Evolutionary conservation across 2,113 vertebrate species (phyloP).

Genomic region (Pelusios castaneus): DNA sequence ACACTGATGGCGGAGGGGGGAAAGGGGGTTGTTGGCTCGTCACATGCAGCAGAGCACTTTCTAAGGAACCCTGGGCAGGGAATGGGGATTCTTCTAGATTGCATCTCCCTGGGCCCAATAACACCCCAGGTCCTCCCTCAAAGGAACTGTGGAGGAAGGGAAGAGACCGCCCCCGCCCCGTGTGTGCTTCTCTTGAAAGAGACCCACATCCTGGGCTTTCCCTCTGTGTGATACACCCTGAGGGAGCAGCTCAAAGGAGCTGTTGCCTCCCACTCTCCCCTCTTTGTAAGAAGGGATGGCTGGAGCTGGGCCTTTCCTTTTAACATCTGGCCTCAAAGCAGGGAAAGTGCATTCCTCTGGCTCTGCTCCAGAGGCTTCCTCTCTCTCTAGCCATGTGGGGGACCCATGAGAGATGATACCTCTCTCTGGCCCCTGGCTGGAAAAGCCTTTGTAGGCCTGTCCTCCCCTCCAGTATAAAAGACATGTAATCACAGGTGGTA

Average conservation of each 20-base stretch:
- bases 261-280: background rate
- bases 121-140: background rate
- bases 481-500: background rate
- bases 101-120: background rate
- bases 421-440: background rate
- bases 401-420: background rate
- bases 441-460: background rate
- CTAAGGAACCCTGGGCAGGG: background rate
- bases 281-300: background rate
- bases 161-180: conserved; percentile 47
- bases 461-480: background rate
- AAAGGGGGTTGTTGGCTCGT: too few relatives aligned
- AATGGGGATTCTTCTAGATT: background rate
- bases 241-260: background rate
- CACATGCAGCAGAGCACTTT: rapidly evolving
- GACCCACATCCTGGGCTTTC: conserved; percentile 20
- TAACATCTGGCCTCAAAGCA: background rate
- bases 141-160: conserved; percentile 27
- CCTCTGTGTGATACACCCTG: background rate
- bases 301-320: background rate
- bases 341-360: background rate
- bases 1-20: too few relatives aligned
- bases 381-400: background rate
- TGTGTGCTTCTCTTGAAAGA: conserved; percentile 32
- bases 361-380: background rate